phyloP scores from a whole-genome alignment of 1,140 invertebrate genomes.

The Trichogramma pretiosum region DNA sequence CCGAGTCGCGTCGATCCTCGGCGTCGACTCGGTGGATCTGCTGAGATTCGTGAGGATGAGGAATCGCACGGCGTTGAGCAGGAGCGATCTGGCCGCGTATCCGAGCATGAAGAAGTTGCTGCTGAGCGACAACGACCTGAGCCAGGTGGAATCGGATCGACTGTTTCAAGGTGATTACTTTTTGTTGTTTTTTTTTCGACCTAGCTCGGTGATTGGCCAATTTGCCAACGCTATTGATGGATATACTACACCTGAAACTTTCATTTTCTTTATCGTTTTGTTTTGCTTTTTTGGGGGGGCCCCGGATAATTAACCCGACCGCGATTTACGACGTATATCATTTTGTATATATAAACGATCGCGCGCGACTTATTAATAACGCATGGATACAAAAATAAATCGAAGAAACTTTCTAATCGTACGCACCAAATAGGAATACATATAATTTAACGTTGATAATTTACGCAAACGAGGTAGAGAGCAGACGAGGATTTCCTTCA shows the following conservation, averaged over 20 bases:
- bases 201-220: too few relatives aligned
- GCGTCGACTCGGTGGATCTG: neutral
- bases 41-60: slow-evolving; percentile 3
- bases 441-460: too few relatives aligned
- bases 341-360: too few relatives aligned
- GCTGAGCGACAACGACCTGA: slow-evolving; percentile 7
- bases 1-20: slow-evolving; percentile 3
- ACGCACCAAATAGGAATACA: too few relatives aligned
- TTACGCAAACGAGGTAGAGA: too few relatives aligned
- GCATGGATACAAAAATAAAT: too few relatives aligned
- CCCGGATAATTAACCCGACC: too few relatives aligned
- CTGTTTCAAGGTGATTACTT: too few relatives aligned
- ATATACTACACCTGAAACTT: neutral
- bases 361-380: too few relatives aligned
- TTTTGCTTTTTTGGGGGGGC: neutral
- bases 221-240: neutral
- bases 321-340: too few relatives aligned
- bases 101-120: slow-evolving; percentile 1
- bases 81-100: slow-evolving; percentile 7
- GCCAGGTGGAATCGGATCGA: slow-evolving; percentile 1
- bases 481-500: too few relatives aligned
- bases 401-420: too few relatives aligned
- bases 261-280: neutral
- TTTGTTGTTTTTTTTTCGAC: neutral
- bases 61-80: neutral